Conservation (phyloP, 2,113 vertebrate species). For the Nyctereutes procyonoides region DNA sequence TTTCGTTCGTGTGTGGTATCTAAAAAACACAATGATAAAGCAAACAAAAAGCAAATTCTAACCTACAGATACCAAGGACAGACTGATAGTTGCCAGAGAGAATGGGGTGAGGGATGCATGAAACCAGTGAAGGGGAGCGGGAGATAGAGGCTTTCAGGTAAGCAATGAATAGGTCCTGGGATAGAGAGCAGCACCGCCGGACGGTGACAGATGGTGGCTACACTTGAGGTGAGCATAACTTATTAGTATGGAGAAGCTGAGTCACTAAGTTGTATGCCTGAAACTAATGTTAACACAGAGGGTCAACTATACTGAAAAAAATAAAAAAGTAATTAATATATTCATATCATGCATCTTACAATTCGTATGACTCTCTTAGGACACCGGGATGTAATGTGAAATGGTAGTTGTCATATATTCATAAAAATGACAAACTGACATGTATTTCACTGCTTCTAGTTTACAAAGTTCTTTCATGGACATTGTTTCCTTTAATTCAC, state of each 20-base stretch:
- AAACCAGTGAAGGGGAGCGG: background rate
- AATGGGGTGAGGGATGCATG: background rate
- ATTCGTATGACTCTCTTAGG: too few species aligned
- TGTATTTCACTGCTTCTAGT: too few species aligned
- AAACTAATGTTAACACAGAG: too few species aligned
- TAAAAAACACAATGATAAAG: background rate
- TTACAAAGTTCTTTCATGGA: too few species aligned
- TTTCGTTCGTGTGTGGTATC: background rate
- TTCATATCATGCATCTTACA: too few species aligned
- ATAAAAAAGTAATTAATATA: too few species aligned
- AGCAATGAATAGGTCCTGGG: background rate
- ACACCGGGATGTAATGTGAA: too few species aligned
- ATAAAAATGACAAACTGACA: too few species aligned
- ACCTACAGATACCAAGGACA: background rate
- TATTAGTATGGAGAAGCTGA: background rate
- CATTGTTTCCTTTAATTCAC: too few species aligned
- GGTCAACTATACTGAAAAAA: too few species aligned
- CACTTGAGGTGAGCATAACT: background rate
- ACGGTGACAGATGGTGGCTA: background rate
- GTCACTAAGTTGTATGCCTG: background rate
- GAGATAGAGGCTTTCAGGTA: background rate
- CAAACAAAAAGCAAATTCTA: background rate
- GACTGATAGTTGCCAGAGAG: background rate
- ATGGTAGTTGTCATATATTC: too few species aligned
- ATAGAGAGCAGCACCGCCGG: background rate